phyloP scores from a whole-genome alignment of 2,113 vertebrate genomes.

The Mus spicilegus region DNA sequence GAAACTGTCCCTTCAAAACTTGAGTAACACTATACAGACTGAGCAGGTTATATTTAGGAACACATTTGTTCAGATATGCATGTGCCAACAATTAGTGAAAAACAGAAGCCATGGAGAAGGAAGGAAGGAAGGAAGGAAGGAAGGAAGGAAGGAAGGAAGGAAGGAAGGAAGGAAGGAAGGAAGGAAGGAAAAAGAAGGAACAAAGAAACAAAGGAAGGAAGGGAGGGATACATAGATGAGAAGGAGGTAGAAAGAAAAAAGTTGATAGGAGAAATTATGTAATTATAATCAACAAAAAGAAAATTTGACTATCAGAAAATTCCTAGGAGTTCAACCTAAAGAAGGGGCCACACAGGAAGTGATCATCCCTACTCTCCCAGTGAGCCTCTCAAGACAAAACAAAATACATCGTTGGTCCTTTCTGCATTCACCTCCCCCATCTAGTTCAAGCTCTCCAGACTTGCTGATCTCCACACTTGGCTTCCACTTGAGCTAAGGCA shows the following conservation, averaged over 20 bases:
- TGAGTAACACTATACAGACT: neutral
- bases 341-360: neutral
- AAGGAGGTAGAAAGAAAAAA: neutral
- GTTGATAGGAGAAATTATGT: too few relatives aligned
- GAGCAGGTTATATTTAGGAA: neutral
- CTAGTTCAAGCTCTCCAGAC: neutral
- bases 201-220: neutral
- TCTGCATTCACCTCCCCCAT: neutral
- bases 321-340: neutral
- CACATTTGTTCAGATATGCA: neutral
- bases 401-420: neutral
- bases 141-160: rapidly evolving
- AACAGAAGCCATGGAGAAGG: neutral
- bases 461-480: neutral
- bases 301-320: neutral
- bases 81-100: neutral
- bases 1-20: neutral
- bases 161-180: rapidly evolving
- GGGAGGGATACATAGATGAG: neutral
- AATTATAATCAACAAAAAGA: neutral
- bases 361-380: neutral
- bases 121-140: too few relatives aligned
- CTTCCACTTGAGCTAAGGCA: neutral
- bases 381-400: neutral
- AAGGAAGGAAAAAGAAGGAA: too few relatives aligned